phyloP scores from a whole-genome alignment of 2,113 vertebrate genomes.

The Microtus oregoni region DNA sequence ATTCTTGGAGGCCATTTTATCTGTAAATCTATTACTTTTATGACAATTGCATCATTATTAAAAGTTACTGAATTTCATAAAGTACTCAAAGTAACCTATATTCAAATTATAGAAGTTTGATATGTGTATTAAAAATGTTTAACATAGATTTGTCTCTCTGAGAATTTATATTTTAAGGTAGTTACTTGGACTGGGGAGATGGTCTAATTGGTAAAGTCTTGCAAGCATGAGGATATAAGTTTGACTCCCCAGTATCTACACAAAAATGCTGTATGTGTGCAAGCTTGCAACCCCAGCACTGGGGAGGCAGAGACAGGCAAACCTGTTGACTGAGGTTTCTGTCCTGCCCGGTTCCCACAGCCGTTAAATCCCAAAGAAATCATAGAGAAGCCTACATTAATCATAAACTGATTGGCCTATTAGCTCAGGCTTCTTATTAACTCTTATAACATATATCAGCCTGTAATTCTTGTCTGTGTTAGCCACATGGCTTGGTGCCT shows the following conservation, averaged over 20 bases:
- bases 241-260: background rate
- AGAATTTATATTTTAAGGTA: conserved; percentile 61
- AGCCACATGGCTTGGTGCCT: too few species aligned
- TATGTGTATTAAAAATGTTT: conserved; percentile 79
- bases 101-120: conserved; percentile 75
- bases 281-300: background rate
- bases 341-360: too few species aligned
- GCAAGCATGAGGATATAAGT: background rate
- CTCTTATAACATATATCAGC: too few species aligned
- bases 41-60: conserved; percentile 76
- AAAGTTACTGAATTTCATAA: conserved; percentile 76
- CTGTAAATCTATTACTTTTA: background rate
- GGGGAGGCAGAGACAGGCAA: background rate
- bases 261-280: background rate
- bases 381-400: too few species aligned
- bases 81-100: conserved; percentile 75
- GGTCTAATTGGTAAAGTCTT: background rate
- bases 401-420: too few species aligned
- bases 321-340: background rate
- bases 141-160: conserved; percentile 70
- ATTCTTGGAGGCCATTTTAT: background rate
- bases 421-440: too few species aligned
- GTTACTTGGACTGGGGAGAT: background rate
- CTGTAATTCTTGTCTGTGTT: too few species aligned
- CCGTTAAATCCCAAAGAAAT: too few species aligned